Percentiles rank a stretch among this genome's conserved stretches.
Evolutionary conservation across 2,113 vertebrate genomes (phyloP).

Genomic region (Pseudopodoces humilis): DNA sequence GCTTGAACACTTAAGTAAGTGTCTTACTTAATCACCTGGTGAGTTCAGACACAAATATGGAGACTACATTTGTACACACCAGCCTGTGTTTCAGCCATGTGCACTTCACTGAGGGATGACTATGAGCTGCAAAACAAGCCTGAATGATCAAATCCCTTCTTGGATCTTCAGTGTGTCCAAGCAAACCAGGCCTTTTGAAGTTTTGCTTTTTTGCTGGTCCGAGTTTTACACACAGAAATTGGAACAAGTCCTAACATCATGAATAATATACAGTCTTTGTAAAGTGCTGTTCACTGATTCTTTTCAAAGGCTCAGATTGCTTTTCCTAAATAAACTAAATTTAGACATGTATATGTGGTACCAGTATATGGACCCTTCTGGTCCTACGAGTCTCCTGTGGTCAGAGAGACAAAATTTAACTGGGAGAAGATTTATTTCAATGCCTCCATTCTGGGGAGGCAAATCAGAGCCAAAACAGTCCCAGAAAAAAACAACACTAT

Average conservation of each 20-base stretch:
- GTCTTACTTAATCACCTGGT: background rate
- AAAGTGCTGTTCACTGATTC: background rate
- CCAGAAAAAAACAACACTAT: background rate
- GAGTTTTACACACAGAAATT: background rate
- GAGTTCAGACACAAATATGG: background rate
- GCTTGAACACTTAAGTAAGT: background rate
- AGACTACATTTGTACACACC: background rate
- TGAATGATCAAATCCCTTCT: background rate
- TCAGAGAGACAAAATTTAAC: background rate
- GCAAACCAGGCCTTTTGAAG: background rate
- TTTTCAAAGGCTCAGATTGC: background rate
- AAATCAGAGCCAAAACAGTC: background rate
- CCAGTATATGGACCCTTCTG: background rate
- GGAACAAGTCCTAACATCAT: background rate
- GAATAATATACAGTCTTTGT: background rate
- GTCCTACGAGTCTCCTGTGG: background rate
- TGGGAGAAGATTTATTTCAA: background rate
- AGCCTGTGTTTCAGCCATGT: background rate
- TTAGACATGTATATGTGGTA: background rate
- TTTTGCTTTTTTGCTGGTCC: rapidly evolving
- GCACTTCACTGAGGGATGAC: background rate
- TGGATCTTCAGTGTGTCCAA: background rate
- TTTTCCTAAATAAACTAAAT: background rate
- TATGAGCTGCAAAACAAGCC: background rate
- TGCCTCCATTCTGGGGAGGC: background rate